phyloP scores from a whole-genome alignment of 2,113 vertebrate species.

The Peucedramus taeniatus region DNA sequence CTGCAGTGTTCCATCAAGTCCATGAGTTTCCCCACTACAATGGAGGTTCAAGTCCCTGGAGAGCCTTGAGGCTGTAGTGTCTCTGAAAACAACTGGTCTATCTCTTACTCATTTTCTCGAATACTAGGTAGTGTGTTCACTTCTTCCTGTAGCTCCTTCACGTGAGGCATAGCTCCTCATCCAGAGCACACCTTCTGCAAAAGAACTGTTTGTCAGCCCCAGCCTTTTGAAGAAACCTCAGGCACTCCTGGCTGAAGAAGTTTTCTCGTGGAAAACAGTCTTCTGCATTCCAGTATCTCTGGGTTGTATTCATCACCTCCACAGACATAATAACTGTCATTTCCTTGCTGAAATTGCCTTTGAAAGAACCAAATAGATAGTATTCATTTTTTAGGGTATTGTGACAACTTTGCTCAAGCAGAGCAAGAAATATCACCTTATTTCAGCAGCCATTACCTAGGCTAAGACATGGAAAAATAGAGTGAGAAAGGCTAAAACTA shows the following conservation, averaged over 20 bases:
- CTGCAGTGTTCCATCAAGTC: not conserved
- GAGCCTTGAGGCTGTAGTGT: not conserved
- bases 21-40: not conserved
- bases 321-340: not conserved
- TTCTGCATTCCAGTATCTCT: not conserved
- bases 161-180: not conserved
- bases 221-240: not conserved
- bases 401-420: not conserved
- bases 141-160: not conserved
- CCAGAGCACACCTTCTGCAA: not conserved
- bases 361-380: not conserved
- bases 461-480: not conserved
- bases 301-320: not conserved
- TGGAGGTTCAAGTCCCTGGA: accelerated
- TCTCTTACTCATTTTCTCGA: accelerated
- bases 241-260: not conserved
- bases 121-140: accelerated
- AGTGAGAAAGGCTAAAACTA: not conserved
- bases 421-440: not conserved
- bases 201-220: not conserved
- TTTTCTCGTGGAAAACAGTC: not conserved
- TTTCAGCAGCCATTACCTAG: not conserved
- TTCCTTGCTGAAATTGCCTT: not conserved
- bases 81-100: not conserved
- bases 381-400: not conserved